phyloP scores from a whole-genome alignment of 2,888 invertebrate genomes.

The Eulithis testata region DNA sequence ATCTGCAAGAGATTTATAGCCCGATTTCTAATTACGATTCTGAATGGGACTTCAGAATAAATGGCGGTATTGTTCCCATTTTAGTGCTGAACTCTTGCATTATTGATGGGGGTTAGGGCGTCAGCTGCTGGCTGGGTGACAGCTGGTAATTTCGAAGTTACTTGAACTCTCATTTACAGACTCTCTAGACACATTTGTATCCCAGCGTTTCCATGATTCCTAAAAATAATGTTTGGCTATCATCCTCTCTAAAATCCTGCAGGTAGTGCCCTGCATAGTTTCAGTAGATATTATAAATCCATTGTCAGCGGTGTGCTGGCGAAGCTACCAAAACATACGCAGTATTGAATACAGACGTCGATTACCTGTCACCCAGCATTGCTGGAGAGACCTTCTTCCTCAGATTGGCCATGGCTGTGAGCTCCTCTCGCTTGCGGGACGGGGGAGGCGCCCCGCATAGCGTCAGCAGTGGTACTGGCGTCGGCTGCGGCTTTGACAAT shows the following conservation, averaged over 20 bases:
- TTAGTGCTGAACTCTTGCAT: conserved; percentile 5
- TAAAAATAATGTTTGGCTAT: conserved; percentile 61
- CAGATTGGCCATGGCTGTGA: conserved; percentile 88
- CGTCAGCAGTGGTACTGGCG: conserved; percentile 74
- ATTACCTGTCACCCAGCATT: conserved; percentile 71
- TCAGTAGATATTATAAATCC: too few relatives aligned
- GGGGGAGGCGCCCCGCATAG: conserved; percentile 83
- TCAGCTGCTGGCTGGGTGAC: background rate
- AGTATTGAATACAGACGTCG: conserved; percentile 3
- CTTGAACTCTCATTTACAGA: background rate
- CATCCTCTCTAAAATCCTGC: conserved; percentile 90
- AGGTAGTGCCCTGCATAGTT: conserved; percentile 74
- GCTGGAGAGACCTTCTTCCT: conserved; percentile 87
- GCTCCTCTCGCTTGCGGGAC: conserved; percentile 88
- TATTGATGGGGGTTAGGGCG: conserved; percentile 6
- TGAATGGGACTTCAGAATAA: conserved; percentile 7
- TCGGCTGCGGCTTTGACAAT: conserved; percentile 60
- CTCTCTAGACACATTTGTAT: too few relatives aligned
- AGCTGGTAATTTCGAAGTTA: background rate
- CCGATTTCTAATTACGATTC: conserved; percentile 15
- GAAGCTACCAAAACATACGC: too few relatives aligned
- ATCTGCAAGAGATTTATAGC: conserved; percentile 8
- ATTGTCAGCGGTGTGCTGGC: too few relatives aligned
- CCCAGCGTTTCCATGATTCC: too few relatives aligned
- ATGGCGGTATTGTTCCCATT: conserved; percentile 8